Conservation (phyloP, 2,113 vertebrate genomes). For the Peromyscus californicus region DNA sequence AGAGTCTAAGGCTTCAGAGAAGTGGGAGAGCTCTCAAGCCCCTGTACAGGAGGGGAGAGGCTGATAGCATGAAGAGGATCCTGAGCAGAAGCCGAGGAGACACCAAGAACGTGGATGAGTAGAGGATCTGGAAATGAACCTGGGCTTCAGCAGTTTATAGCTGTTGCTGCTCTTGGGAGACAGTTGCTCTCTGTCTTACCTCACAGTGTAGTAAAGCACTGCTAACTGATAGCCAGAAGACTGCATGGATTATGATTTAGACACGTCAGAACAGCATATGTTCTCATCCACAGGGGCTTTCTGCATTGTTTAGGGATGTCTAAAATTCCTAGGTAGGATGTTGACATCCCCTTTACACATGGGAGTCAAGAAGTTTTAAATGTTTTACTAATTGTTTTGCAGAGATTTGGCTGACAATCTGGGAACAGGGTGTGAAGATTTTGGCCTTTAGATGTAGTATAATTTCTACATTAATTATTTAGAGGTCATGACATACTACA, state of each 20-base stretch:
- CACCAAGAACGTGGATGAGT: not conserved
- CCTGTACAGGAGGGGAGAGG: not conserved
- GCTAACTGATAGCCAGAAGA: not conserved
- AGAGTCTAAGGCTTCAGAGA: not conserved
- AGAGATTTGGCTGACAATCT: constrained; percentile 34
- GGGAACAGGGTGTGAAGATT: constrained; percentile 4
- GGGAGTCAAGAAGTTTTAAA: not conserved
- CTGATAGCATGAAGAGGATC: not conserved
- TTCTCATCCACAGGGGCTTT: constrained; percentile 21
- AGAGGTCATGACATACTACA: constrained; percentile 43
- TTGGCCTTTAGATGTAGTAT: constrained; percentile 27
- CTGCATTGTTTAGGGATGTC: constrained; percentile 25
- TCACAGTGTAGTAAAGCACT: not conserved
- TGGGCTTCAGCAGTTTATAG: not conserved
- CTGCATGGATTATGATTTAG: constrained; percentile 22
- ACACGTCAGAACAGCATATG: constrained; percentile 30
- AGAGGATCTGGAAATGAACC: not conserved
- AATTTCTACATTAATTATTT: constrained; percentile 65
- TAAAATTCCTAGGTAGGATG: not conserved
- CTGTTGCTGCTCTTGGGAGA: not conserved
- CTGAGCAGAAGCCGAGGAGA: not conserved
- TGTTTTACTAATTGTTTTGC: constrained; percentile 27
- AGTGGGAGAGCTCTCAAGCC: not conserved
- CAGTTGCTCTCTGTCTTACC: not conserved
- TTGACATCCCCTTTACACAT: constrained; percentile 53